Base-by-base conservation (phyloP, 2,113 vertebrate species). In the Elephantulus edwardii region DNA sequence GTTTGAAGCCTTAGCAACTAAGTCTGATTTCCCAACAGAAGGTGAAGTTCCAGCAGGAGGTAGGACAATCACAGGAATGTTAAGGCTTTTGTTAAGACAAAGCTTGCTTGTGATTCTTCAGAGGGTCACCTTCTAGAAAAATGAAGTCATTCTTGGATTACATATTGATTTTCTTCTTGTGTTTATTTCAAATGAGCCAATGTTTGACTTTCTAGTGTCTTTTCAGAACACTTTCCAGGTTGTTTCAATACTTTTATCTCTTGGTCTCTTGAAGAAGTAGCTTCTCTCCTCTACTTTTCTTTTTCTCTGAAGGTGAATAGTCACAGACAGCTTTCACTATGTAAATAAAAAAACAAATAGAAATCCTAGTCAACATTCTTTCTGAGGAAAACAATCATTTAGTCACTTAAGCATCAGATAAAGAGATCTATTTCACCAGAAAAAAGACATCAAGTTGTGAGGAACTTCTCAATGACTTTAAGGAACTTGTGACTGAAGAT, bases 391-490 rank as follows among this genome's bases (percentile, higher is more conserved):
- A 90, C 46, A 46, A 72, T 26, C 2, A 60, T 62, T 48, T 13
- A 26, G 81, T 88, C 93, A 70, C 76, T 48, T 72, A 83, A 93
- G n/a, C 40, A 4, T 93, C 81, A 89, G 92, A 80, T 91, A 89
- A 56, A 58, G 66, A 19, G 50, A 46, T 93, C 71, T 26, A 24
- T 94, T 90, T 89, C 84, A 52, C 35, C 77, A 86, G 64, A 88
- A 89, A 94, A 88, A 90, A 92, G 84, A 82, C 81, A 19, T 46
- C 3, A 13, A 81, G 91, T 89, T 94, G 89, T 90, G 66, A 92
- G 52, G 42, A 42, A 54, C n/a, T 80, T 82, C n/a, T 74, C n/a
- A 38, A 1, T 44, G 50, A 20, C 54, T 60, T 79, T 17, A 86
- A 81, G 56, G 64, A 93, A 58, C 71, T 50, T 72, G 50, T 62